Percentiles rank a stretch among this genome's conserved stretches.
Evolutionary conservation across 2,113 vertebrate species (phyloP).

Genomic region (Ictalurus punctatus): DNA sequence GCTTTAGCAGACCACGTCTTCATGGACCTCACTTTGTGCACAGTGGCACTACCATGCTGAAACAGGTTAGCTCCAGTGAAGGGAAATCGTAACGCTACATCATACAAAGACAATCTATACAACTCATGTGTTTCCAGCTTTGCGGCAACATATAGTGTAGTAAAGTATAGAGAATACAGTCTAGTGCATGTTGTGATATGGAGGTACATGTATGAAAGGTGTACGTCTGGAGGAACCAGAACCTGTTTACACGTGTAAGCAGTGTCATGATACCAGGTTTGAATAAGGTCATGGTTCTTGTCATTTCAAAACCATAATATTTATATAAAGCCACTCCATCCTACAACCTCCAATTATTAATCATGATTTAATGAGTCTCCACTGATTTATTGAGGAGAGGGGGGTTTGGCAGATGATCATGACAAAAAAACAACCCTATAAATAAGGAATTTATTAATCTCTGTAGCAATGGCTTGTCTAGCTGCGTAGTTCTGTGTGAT

Average conservation of each 20-base stretch:
- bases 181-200: neutral
- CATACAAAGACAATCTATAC: neutral
- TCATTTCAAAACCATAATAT: neutral
- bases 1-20: neutral
- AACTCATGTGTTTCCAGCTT: neutral
- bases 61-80: neutral
- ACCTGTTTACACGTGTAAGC: neutral
- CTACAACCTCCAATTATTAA: neutral
- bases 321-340: neutral
- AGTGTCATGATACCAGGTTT: neutral
- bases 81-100: neutral
- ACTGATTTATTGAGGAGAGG: neutral
- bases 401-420: neutral
- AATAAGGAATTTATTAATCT: neutral
- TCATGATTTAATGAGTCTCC: neutral
- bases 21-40: neutral
- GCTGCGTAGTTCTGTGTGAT: neutral
- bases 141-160: neutral
- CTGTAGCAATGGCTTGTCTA: neutral
- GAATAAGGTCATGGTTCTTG: neutral
- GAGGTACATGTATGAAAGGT: neutral
- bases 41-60: neutral
- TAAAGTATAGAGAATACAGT: neutral
- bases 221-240: neutral
- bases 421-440: neutral